A percentile compares a stretch with the other conserved stretches of the same genome.
These are phyloP conservation scores for Craseonycteris thonglongyai DNA, from an alignment of 2,113 vertebrate genomes.

Conservation along the genomic window DNA sequence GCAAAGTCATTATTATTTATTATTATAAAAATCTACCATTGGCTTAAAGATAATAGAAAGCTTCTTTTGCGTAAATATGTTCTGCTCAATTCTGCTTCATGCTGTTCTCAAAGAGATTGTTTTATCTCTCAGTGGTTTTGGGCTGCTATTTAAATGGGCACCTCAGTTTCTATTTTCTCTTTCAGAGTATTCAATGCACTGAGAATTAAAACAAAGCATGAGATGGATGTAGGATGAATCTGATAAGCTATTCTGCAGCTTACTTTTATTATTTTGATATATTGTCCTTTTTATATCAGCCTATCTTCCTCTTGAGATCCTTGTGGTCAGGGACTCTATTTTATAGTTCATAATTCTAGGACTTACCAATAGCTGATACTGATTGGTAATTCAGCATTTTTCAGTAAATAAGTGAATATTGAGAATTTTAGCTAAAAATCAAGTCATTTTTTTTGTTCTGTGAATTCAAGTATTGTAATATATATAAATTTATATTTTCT, in stretches of 20 bases:
- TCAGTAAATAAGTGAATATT: not conserved
- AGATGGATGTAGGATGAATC: too few species aligned
- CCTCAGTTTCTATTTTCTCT: not conserved
- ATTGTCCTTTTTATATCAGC: not conserved
- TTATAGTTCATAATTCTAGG: not conserved
- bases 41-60: not conserved
- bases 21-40: not conserved
- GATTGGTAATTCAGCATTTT: not conserved
- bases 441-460: not conserved
- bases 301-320: not conserved
- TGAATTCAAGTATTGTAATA: not conserved
- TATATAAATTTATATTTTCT: not conserved
- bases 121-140: not conserved
- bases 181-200: not conserved
- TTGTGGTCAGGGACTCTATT: not conserved
- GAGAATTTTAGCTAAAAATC: not conserved
- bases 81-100: not conserved
- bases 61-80: not conserved
- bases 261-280: not conserved
- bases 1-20: not conserved
- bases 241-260: not conserved
- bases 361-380: not conserved
- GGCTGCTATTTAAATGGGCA: not conserved
- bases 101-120: not conserved
- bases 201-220: not conserved